These are phyloP conservation scores for Muntiacus muntjak DNA, from an alignment of 2,113 vertebrate genomes.

Conservation along the genomic window DNA sequence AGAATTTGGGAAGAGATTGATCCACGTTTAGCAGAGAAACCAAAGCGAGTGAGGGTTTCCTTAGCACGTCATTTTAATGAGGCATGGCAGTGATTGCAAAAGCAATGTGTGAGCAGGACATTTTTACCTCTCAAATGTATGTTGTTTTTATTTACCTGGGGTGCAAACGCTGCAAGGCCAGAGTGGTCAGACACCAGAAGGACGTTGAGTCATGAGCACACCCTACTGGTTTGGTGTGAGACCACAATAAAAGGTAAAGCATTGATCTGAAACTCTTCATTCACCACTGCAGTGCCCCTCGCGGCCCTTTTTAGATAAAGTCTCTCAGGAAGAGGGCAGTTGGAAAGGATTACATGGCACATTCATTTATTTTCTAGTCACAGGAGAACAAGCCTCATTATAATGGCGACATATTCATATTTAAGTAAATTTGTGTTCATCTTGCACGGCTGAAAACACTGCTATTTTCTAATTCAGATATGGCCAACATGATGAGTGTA, in stretches of 20 bases:
- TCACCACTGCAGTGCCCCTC: accelerated
- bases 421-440: background rate
- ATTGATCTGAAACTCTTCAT: background rate
- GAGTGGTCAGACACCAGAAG: background rate
- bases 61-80: constrained; percentile 23
- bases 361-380: background rate
- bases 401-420: background rate
- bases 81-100: background rate
- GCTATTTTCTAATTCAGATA: background rate
- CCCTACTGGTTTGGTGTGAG: constrained; percentile 38
- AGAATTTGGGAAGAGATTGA: background rate
- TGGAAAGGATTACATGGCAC: background rate
- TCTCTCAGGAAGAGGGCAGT: background rate
- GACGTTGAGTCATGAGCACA: constrained; percentile 49
- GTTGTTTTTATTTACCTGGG: constrained; percentile 26
- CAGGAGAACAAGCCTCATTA: background rate
- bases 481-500: background rate
- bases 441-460: background rate
- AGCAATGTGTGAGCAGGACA: background rate
- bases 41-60: background rate
- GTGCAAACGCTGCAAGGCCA: background rate
- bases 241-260: constrained; percentile 18
- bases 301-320: background rate
- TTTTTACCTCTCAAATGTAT: background rate
- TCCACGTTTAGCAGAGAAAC: background rate